Evolutionary conservation across 2,797 vertebrate genomes (phyloP), one percentile per base, ranked within the genome.

Genomic region (Sebastes aleutianus): DNA sequence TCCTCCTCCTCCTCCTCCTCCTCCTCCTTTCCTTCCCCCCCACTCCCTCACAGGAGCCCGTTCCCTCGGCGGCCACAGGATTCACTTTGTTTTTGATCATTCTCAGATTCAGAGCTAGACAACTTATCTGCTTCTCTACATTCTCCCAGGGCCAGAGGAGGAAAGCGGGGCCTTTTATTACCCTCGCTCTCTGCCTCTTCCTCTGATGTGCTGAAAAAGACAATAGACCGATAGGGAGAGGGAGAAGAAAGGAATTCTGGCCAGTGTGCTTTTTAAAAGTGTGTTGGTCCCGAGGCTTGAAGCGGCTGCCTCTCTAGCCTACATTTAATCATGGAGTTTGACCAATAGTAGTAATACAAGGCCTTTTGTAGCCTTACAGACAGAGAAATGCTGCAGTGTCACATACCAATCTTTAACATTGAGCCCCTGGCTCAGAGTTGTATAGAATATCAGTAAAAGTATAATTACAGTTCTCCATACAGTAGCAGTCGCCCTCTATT

Each of bases 71-170:
- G 82, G 89, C 88, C 89, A 87, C 74, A 70, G 85, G 91, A 93
- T 94, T 91, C 91, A 87, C 91, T 94, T 91, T 89, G 92, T 93
- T 94, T 94, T 94, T 92, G 91, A 95, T 95, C 93, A 93, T 93
- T 88, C 91, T 87, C 89, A 92, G 87, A 91, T 90, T 88, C 77
- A 32, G 90, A 92, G 90, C 90, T 71, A 78, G 90, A 90, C 91
- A 94, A 92, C 91, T 94, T 93, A 94, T 95, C 91, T 89, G 88
- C 86, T 90, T 84, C 90, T 92, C 90, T 88, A 85, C 85, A 84
- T 89, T 90, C 88, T 93, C 87, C 85, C 78, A 59, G 87, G 92
- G 90, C 92, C 91, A 88, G 88, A 93, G 93, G 90, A 94, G 88
- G 68, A 88, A 88, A 91, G 76, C 58, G 2, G 71, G 75, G 18